phyloP scores from a whole-genome alignment of 1,140 invertebrate species.

The Neodiprion fabricii region DNA sequence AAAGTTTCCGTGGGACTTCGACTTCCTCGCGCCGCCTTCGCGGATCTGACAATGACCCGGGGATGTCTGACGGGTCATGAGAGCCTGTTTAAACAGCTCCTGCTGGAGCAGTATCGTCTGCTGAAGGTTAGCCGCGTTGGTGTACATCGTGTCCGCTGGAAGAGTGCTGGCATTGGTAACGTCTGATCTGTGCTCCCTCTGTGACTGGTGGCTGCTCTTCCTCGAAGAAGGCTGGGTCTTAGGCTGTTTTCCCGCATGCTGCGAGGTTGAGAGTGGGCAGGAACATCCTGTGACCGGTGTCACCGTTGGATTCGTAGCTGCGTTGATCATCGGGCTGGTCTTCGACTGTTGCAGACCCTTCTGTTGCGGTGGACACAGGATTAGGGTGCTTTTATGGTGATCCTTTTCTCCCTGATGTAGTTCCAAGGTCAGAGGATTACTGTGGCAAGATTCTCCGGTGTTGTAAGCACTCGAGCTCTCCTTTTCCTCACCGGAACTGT shows the following conservation, averaged over 20 bases:
- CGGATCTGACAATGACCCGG: conserved; percentile 28
- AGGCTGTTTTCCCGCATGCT: conserved; percentile 33
- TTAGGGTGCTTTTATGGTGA: conserved; percentile 60
- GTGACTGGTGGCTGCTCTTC: conserved; percentile 32
- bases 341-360: conserved; percentile 20
- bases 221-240: conserved; percentile 36
- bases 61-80: conserved; percentile 52
- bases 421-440: conserved; percentile 71
- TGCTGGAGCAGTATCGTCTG: conserved; percentile 78
- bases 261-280: conserved; percentile 41
- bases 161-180: conserved; percentile 32
- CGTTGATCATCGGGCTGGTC: too few relatives aligned
- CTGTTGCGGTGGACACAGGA: conserved; percentile 54
- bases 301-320: neutral
- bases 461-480: conserved; percentile 80
- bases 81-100: conserved; percentile 70
- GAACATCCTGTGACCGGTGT: conserved; percentile 40
- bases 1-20: conserved; percentile 54
- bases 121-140: conserved; percentile 74
- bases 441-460: conserved; percentile 77
- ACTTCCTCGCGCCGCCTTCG: conserved; percentile 41
- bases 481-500: conserved; percentile 66
- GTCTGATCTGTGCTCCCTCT: conserved; percentile 29
- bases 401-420: conserved; percentile 61
- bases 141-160: conserved; percentile 72